A percentile compares a stretch with the other conserved stretches of the same genome.
These are phyloP conservation scores for Suricata suricatta DNA, from an alignment of 2,113 vertebrate genomes.

Conservation along the genomic window DNA sequence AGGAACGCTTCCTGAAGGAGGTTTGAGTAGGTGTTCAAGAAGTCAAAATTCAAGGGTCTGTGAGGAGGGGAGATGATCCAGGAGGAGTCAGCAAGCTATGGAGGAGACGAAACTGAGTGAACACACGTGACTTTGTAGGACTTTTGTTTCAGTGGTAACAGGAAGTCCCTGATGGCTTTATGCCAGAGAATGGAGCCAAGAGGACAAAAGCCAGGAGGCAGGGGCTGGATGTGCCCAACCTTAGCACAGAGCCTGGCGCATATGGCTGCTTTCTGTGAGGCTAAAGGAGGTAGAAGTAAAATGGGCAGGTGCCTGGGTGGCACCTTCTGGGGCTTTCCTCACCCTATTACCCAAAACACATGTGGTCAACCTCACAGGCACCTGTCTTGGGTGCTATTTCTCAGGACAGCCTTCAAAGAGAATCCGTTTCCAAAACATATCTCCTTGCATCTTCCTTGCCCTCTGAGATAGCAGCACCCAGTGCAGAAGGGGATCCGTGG, in stretches of 20 bases:
- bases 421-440: background rate
- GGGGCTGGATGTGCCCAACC: no score
- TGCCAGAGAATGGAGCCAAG: background rate
- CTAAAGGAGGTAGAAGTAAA: background rate
- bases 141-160: background rate
- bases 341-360: background rate
- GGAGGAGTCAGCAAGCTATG: background rate
- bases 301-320: background rate
- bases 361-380: fast-evolving
- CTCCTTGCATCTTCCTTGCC: background rate
- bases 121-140: background rate
- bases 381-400: background rate
- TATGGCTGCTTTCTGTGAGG: fast-evolving
- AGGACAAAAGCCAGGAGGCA: background rate
- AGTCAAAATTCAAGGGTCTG: background rate
- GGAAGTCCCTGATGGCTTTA: background rate
- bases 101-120: background rate
- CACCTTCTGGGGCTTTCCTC: background rate
- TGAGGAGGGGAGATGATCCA: no score
- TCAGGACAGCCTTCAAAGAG: background rate
- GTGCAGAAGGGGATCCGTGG: fast-evolving
- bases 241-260: background rate
- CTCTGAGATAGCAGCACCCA: background rate
- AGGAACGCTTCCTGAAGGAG: background rate
- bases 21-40: no score